Evolutionary conservation across 2,113 vertebrate genomes (phyloP).

Genomic region (Clinocottus analis): DNA sequence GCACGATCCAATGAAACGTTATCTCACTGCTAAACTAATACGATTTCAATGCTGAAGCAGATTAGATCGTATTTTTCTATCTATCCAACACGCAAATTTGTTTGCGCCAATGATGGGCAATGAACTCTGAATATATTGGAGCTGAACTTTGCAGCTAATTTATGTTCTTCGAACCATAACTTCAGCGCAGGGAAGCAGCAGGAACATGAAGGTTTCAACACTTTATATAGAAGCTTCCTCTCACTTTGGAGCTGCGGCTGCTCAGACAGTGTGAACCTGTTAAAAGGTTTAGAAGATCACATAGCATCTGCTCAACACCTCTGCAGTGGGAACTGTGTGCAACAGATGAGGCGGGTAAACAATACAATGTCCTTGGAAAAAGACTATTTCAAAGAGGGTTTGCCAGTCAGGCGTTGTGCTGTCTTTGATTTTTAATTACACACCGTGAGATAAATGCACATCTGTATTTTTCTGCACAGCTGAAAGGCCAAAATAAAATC

Average conservation of each 20-base stretch:
- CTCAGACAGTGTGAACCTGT: conserved; percentile 56
- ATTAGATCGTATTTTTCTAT: conserved; percentile 44
- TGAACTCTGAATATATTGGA: conserved; percentile 36
- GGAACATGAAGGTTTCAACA: conserved; percentile 51
- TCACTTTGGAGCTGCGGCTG: conserved; percentile 23
- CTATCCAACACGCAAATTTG: conserved; percentile 34
- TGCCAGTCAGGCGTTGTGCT: conserved; percentile 40
- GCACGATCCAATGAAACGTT: conserved; percentile 28
- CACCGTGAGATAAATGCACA: conserved; percentile 46
- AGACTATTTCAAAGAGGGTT: conserved; percentile 51
- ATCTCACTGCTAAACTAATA: conserved; percentile 59
- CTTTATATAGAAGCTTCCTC: conserved; percentile 39
- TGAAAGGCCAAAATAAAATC: conserved; percentile 47
- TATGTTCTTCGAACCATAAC: conserved; percentile 31
- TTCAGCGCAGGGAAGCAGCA: conserved; percentile 34
- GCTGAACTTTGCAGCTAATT: conserved; percentile 33
- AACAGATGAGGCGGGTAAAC: conserved; percentile 64
- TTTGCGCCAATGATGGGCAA: conserved; percentile 27
- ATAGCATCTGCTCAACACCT: conserved; percentile 66
- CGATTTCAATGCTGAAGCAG: conserved; percentile 37
- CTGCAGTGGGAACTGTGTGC: conserved; percentile 46
- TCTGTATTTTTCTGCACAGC: conserved; percentile 54
- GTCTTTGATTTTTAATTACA: conserved; percentile 73
- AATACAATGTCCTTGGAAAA: conserved; percentile 56
- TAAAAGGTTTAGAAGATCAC: conserved; percentile 59